Evolutionary conservation across 2,888 invertebrate species (phyloP), one percentile per base, ranked within the genome.

Genomic region (Diploptera punctata): DNA sequence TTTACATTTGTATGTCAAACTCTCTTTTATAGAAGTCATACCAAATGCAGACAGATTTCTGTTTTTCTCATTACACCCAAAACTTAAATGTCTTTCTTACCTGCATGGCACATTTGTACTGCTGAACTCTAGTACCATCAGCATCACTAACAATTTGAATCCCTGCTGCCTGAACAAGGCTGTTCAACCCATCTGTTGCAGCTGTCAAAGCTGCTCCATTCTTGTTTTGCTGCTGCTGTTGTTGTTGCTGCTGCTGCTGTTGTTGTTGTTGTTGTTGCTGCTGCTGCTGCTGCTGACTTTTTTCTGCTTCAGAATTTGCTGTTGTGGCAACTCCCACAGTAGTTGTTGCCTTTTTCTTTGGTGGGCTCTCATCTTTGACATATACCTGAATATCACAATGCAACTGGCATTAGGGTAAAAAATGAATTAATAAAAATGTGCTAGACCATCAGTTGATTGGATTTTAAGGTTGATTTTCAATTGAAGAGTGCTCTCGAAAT

Each of bases 321-420:
- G 61, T 18, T 29, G 68, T 47, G 33, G 68, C 47, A 4, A 65
- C 72, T 26, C 71, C 73, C 21, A 47, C 69, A 19, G 69, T 19
- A 5, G 43, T 44, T 13, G 65, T 52, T 5, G 68, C 49, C 57
- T 77, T 75, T 73, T 76, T 76, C 74, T 77, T 77, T 71, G 73
- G 72, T 18, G 77, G 76, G 68, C 77, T 77, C 19, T 83, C 84
- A 78, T 87, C 87, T 78, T 87, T 88, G n/a, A 88, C 87, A 76
- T 87, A 87, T n/a, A 87, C 86, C 83, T 84, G 61, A 3, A 3
- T 26, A 26, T 54, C 16, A 18, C 52, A 49, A 9, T 49, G 4
- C 52, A n/a, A 49, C 52, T 19, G 19, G n/a, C 19, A 49, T 49
- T 49, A 49, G 19, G 19, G 52, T n/a, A 7, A 49, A n/a, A 49